Percentiles rank a stretch among this genome's conserved stretches.
Evolutionary conservation across 2,113 vertebrate species (phyloP).

Genomic region (Sarotherodon lohbergeri): DNA sequence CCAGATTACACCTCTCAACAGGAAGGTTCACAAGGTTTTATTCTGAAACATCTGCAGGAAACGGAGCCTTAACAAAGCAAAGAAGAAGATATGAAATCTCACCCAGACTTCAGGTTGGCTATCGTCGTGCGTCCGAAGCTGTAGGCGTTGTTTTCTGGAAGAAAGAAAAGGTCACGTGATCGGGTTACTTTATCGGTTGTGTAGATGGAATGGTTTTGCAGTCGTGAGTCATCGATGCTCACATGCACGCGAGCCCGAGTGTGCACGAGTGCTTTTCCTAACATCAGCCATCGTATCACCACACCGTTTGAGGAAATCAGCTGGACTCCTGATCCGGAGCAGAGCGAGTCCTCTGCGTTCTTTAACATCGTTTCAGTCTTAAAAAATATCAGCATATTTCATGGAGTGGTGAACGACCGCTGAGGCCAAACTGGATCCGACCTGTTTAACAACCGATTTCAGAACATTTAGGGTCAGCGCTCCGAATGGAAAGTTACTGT

Average conservation of each 20-base stretch:
- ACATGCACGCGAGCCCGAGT: background rate
- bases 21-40: background rate
- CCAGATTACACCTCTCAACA: background rate
- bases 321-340: too few relatives aligned
- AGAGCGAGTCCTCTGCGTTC: too few relatives aligned
- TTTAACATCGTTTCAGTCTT: too few relatives aligned
- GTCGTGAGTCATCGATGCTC: background rate
- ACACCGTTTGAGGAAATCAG: too few relatives aligned
- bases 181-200: background rate
- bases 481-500: too few relatives aligned
- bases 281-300: background rate
- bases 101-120: conserved; percentile 94
- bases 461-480: too few relatives aligned
- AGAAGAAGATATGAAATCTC: background rate
- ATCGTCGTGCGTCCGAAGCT: conserved; percentile 97
- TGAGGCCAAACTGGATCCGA: too few relatives aligned
- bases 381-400: too few relatives aligned
- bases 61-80: background rate
- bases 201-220: rapidly evolving
- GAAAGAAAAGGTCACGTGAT: background rate
- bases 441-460: too few relatives aligned
- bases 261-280: background rate
- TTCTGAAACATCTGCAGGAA: background rate
- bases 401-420: too few relatives aligned
- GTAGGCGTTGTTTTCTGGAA: conserved; percentile 92